Evolutionary conservation across 2,888 invertebrate species (phyloP), one percentile per base, ranked within the genome.

Genomic region (Hirtodrosophila cameraria): DNA sequence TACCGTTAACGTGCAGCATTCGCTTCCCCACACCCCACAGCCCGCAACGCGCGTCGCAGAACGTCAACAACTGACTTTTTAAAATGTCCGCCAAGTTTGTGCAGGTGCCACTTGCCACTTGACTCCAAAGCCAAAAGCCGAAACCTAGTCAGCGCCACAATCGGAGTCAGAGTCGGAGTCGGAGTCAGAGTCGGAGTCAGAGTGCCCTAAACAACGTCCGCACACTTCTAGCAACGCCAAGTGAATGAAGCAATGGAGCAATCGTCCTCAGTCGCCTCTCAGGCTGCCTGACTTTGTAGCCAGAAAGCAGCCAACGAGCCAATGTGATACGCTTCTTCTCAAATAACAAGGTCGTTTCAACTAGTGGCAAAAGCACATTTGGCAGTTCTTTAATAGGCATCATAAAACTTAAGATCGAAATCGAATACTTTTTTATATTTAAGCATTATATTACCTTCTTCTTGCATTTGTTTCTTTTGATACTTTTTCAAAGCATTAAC

Each of bases 201-300:
- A 66, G 76, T 82, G 61, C 60, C 48, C 59, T 58, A 76, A 74
- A 76, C 62, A 68, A 87, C 89, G 86, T 88, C 88, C 87, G 87
- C 65, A 86, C 88, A 66, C 88, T 82, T 63, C 84, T 64, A 75
- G 76, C 77, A 82, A 70, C 77, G 80, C 76, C 75, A 86, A 76
- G 72, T 76, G 82, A 89, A 89, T 88, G 87, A 85, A 23, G 23
- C 23, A 23, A 81, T 77, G 66, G 68, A 76, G 72, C 78, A 59
- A 79, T 67, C 77, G 77, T 77, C 57, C 57, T 60, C 62, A 36
- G 82, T 62, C 70, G 87, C 84, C 86, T 43, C 53, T 52, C 48
- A 59, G 87, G 62, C 75, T 70, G 71, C 78, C 59, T 43, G 60
- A 60, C 62, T 52, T 58, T 54, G 67, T 58, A 41, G 61, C 60